phyloP scores from a whole-genome alignment of 2,888 invertebrate genomes.

The Agrochola macilenta region DNA sequence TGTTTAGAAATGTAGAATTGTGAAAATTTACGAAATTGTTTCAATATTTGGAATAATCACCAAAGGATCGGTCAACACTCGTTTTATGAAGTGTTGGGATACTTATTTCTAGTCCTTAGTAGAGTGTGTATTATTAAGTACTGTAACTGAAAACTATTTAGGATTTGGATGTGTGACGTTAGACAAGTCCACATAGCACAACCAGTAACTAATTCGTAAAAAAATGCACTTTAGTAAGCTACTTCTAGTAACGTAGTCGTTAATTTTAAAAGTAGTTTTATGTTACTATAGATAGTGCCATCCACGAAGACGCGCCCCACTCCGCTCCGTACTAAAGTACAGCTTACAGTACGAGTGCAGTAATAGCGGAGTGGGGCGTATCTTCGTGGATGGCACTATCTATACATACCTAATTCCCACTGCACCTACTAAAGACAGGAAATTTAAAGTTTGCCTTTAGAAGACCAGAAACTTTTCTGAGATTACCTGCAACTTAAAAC shows the following conservation, averaged over 20 bases:
- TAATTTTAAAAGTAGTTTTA: not conserved
- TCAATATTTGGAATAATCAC: not conserved
- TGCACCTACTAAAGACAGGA: constrained; percentile 20
- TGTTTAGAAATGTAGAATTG: constrained; percentile 2
- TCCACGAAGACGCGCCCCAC: too few species aligned
- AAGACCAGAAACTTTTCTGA: not conserved
- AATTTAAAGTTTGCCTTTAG: not conserved
- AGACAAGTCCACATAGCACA: not conserved
- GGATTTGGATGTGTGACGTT: too few species aligned
- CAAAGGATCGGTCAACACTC: not conserved
- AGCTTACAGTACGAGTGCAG: too few species aligned
- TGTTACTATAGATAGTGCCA: too few species aligned
- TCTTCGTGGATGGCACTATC: too few species aligned
- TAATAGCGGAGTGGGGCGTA: too few species aligned
- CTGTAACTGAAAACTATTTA: not conserved
- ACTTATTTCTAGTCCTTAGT: constrained; percentile 17
- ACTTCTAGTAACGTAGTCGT: constrained; percentile 2
- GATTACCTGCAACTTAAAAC: not conserved
- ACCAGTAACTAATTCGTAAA: not conserved
- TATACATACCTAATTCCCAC: not conserved
- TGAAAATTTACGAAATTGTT: not conserved
- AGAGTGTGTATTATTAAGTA: not conserved
- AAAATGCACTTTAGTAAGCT: not conserved
- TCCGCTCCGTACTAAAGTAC: too few species aligned
- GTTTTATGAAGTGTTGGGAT: not conserved